These are phyloP conservation scores for Synergus gifuensis DNA, from an alignment of 2,888 invertebrate species.

Conservation along the genomic window DNA sequence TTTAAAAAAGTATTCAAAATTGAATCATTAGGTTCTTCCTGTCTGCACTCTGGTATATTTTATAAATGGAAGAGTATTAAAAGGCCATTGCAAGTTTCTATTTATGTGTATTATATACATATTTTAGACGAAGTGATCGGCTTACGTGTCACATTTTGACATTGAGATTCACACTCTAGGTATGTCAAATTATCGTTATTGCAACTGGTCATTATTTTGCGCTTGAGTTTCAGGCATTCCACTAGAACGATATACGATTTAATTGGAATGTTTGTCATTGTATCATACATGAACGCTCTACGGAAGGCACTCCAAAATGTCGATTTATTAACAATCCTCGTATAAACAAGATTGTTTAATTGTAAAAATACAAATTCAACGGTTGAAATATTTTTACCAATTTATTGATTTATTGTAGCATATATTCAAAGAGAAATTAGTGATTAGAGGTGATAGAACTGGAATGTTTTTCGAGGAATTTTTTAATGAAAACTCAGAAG, in stretches of 20 bases:
- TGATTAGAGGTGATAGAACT: neutral
- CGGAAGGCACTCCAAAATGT: constrained; percentile 25
- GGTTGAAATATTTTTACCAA: constrained; percentile 9
- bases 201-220: constrained; percentile 32
- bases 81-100: neutral
- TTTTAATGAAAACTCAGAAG: neutral
- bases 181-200: constrained; percentile 36
- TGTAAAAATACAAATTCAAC: neutral
- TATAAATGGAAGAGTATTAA: neutral
- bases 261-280: constrained; percentile 45
- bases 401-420: neutral
- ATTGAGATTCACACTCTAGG: constrained; percentile 21
- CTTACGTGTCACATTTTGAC: constrained; percentile 22
- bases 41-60: neutral
- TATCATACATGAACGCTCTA: constrained; percentile 32
- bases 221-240: constrained; percentile 35
- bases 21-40: neutral
- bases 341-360: constrained; percentile 25
- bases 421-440: too few species aligned
- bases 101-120: too few species aligned
- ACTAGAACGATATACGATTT: constrained; percentile 37
- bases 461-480: neutral
- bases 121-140: neutral
- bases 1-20: neutral
- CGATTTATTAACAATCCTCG: constrained; percentile 40